A percentile compares a stretch with the other conserved stretches of the same genome.
Conservation (phyloP, 2,888 invertebrate species). For the Arenicola marina region DNA sequence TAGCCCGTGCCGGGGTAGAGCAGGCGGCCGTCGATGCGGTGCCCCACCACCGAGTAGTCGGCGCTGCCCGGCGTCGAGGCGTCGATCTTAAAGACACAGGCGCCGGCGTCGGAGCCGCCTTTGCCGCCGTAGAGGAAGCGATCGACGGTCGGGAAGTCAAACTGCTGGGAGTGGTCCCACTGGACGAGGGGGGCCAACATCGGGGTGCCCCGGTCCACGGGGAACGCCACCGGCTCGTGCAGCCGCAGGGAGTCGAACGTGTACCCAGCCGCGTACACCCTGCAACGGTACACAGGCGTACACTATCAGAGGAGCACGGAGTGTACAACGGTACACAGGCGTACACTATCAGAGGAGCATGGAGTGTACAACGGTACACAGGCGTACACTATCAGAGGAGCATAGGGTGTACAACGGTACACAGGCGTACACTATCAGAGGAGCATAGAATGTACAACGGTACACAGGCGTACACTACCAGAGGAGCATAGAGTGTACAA, state of each 20-base stretch:
- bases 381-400: too few relatives aligned
- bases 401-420: too few relatives aligned
- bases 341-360: too few relatives aligned
- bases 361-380: too few relatives aligned
- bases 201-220: slow-evolving; percentile 56
- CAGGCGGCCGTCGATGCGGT: slow-evolving; percentile 81
- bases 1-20: slow-evolving; percentile 86
- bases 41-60: slow-evolving; percentile 64
- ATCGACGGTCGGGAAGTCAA: slow-evolving; percentile 64
- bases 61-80: not conserved
- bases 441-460: too few relatives aligned
- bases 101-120: not conserved
- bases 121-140: not conserved
- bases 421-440: too few relatives aligned
- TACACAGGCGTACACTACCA: too few relatives aligned
- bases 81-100: slow-evolving; percentile 3
- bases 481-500: too few relatives aligned
- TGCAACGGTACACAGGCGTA: too few relatives aligned
- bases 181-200: slow-evolving; percentile 77
- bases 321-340: too few relatives aligned
- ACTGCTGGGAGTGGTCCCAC: slow-evolving; percentile 84
- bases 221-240: not conserved
- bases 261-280: slow-evolving; percentile 1
- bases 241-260: slow-evolving; percentile 1
- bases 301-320: too few relatives aligned